Percentiles rank a stretch among this genome's conserved stretches.
Conservation (phyloP, 2,797 vertebrate genomes). For the Cirrhinus molitorella region DNA sequence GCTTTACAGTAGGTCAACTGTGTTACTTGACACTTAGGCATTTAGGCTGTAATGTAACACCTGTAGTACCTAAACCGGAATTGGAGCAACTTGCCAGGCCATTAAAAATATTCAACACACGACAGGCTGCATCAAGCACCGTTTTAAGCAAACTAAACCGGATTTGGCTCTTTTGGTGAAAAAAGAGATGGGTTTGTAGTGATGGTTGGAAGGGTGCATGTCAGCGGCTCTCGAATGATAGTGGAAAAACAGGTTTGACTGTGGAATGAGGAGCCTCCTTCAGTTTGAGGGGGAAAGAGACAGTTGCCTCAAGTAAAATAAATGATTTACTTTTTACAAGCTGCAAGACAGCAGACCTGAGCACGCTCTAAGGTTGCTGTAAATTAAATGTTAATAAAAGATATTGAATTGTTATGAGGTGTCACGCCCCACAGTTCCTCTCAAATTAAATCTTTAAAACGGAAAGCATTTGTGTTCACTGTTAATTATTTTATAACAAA, state of each 20-base stretch:
- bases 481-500: slow-evolving; percentile 7
- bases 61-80: neutral
- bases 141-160: neutral
- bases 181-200: neutral
- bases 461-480: slow-evolving; percentile 7
- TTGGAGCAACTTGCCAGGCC: neutral
- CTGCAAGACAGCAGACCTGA: neutral
- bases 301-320: neutral
- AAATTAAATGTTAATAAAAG: slow-evolving; percentile 7
- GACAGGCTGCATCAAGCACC: neutral
- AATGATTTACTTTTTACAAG: slow-evolving; percentile 12
- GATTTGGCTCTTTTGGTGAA: neutral
- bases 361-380: neutral
- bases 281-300: neutral
- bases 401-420: neutral
- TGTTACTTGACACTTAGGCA: slow-evolving; percentile 23
- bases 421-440: neutral
- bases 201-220: neutral
- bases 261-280: slow-evolving; percentile 18
- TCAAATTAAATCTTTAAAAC: slow-evolving; percentile 31
- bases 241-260: slow-evolving; percentile 74
- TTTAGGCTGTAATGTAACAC: slow-evolving; percentile 33
- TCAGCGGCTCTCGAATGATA: slow-evolving; percentile 58
- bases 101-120: neutral
- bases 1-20: neutral